A percentile compares a stretch with the other conserved stretches of the same genome.
Conservation (phyloP, 2,888 invertebrate species). For the Ochropleura leucogaster region DNA sequence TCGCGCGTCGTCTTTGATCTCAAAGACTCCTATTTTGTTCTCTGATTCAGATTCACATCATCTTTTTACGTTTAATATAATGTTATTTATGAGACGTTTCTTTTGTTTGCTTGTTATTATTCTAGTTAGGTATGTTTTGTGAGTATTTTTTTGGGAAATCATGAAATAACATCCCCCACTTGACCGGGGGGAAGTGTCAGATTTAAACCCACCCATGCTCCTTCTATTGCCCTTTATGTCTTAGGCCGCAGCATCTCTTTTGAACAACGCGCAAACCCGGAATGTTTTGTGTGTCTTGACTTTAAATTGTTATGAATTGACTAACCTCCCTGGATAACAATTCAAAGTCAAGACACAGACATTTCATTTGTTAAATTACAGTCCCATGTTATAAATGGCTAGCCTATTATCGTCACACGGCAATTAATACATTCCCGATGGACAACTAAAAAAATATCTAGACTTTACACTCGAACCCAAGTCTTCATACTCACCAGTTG, state of each 20-base stretch:
- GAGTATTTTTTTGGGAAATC: too few species aligned
- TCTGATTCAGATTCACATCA: conserved; percentile 24
- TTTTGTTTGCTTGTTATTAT: conserved; percentile 23
- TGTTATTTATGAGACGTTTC: conserved; percentile 30
- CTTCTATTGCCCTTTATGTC: too few species aligned
- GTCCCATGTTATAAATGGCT: background rate
- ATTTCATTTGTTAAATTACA: background rate
- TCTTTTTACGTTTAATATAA: conserved; percentile 30
- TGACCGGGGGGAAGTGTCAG: too few species aligned
- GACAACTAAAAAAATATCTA: background rate
- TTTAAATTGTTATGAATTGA: background rate
- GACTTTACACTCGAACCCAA: background rate
- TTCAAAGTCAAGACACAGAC: background rate
- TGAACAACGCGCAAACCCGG: too few species aligned
- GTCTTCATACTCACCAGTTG: background rate
- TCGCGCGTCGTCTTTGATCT: conserved; percentile 51
- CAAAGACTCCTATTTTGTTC: conserved; percentile 20
- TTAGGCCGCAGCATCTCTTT: too few species aligned
- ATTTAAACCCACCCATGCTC: too few species aligned
- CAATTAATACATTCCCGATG: background rate
- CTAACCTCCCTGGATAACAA: too few species aligned
- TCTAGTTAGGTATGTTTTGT: conserved; percentile 3
- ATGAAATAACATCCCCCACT: too few species aligned
- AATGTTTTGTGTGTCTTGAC: background rate
- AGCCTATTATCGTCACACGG: background rate